phyloP scores from a whole-genome alignment of 2,113 vertebrate genomes.

The Daboia siamensis region DNA sequence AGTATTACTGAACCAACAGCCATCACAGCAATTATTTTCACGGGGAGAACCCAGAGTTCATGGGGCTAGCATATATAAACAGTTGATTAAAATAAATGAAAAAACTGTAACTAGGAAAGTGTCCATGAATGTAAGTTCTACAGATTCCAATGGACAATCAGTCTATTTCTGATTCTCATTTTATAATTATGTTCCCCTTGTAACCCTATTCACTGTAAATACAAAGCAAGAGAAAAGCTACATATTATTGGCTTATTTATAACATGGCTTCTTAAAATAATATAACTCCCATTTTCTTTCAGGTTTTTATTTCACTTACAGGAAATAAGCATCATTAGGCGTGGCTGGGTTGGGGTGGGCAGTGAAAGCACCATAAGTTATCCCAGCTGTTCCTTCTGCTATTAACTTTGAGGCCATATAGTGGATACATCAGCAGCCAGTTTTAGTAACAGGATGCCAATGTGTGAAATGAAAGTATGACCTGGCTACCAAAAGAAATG shows the following conservation, averaged over 20 bases:
- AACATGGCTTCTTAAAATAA: not conserved
- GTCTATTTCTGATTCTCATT: not conserved
- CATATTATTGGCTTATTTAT: not conserved
- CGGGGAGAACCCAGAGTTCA: not conserved
- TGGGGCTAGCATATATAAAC: not conserved
- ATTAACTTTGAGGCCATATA: not conserved
- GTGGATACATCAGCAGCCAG: not conserved
- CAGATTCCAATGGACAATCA: not conserved
- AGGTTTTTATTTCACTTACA: not conserved
- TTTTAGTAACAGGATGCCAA: not conserved
- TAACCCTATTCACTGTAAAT: not conserved
- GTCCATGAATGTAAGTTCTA: not conserved
- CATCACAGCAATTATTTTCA: not conserved
- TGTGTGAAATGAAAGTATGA: not conserved
- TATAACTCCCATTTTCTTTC: not conserved
- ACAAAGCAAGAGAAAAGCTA: not conserved
- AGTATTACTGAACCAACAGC: not conserved
- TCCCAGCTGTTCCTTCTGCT: not conserved
- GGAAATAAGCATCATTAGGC: not conserved
- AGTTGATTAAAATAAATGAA: not conserved
- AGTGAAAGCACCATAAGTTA: not conserved
- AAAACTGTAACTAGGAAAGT: not conserved
- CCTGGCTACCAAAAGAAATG: not conserved
- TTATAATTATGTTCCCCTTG: not conserved
- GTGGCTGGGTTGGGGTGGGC: not conserved